Evolutionary conservation across 2,113 vertebrate species (phyloP), one percentile per base, ranked within the genome.

Genomic region (Tragulus kanchil): DNA sequence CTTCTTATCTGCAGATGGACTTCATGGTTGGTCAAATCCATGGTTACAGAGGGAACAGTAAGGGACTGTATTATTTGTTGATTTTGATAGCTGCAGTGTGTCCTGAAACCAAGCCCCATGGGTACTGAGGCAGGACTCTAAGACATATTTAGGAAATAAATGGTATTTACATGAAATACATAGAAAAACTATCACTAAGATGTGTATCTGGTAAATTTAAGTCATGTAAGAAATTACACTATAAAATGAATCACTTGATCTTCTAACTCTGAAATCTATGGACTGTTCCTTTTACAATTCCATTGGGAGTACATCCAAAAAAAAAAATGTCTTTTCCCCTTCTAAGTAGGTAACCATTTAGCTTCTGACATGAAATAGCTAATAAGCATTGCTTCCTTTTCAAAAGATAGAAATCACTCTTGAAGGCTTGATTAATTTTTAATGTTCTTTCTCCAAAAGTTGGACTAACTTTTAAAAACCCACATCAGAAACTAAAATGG

Each of bases 341-440:
- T 69, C 65, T 96, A 91, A 93, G 89, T 79, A 90, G 84, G 8
- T 58, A 94, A 71, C 62, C 26, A 28, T 96, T 98, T 82, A 23
- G 78, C 65, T 97, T 97, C 83, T 93, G 42, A 71, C 75, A 69
- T 17, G 89, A 94, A 98, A 90, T 54, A 93, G 42, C 82, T 97
- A 85, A 65, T 97, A 85, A 96, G 59, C 77, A 93, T 97, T 92
- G 95, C 81, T 96, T 84, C 93, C 69, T 48, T 98, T 95, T 93
- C 21, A 69, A 52, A 95, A 86, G 85, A 95, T 42, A 93, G 92
- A 98, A 98, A 98, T 97, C 25, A 91, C 16, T 97, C 28, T 97
- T 97, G 98, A 98, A 98, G 97, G 71, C 19, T 10, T 8, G 64
- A 93, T 98, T 98, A 98, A 98, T 98, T 98, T 98, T 98, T 98